Base-by-base conservation (phyloP, 2,888 invertebrate genomes). In the Lycaena phlaeas region DNA sequence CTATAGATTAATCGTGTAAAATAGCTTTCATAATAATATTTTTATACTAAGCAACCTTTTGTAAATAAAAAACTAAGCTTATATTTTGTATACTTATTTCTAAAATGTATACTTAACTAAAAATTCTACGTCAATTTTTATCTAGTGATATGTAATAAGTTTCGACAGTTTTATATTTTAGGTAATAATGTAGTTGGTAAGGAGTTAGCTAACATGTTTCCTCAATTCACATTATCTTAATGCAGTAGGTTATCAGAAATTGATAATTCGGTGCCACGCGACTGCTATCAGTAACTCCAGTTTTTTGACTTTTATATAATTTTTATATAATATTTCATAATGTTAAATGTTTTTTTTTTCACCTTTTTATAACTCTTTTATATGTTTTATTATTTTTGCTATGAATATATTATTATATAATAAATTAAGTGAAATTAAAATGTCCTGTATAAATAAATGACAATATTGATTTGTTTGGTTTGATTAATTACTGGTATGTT, bases 201-300 rank as follows among this genome's bases (percentile, higher is more conserved):
- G n/a, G n/a, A n/a, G n/a, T n/a, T 68, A 68, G 66, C 67, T 68
- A 76, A 68, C 65, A 68, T 62, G 68, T 67, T 76, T 75, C 70
- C 66, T 73, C 59, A 57, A 58, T 70, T 52, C 44, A 65, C 68
- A 65, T 76, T 81, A 81, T 81, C 79, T 68, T 67, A 70, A 70
- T 73, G 71, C 70, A 76, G 68, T 69, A 68, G 75, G 78, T 81
- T 84, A 84, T 84, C 82, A 57, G 56, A 56, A 61, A 59, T 58
- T 71, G 79, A 81, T 81, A 79, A 64, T 69, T 59, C 40, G 48
- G 67, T 77, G 78, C 72, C 77, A 74, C 76, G 78, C 75, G 79
- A 27, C 6, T 14, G 12, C 4, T 34, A 34, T 34, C 34, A 12
- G 18, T 9, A 6, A 22, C 34, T 22, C 9, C 22, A 22, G 22